These are phyloP conservation scores for Streblospio benedicti DNA, from an alignment of 1,140 invertebrate genomes.

Conservation along the genomic window DNA sequence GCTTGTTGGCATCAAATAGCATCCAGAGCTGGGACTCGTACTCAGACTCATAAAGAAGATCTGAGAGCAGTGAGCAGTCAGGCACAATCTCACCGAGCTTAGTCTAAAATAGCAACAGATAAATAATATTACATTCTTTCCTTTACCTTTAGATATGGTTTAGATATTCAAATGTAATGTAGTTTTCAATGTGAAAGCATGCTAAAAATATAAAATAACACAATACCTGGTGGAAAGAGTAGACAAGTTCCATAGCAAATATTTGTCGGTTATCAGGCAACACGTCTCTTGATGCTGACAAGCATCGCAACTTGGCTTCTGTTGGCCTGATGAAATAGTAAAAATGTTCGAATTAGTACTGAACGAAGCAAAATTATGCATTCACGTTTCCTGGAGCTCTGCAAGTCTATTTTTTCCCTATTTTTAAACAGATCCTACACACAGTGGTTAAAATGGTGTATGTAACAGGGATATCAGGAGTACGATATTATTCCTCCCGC, in stretches of 20 bases:
- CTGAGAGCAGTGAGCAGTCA: conserved; percentile 68
- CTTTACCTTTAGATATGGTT: too few species aligned
- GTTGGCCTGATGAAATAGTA: conserved; percentile 54
- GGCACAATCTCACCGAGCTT: conserved; percentile 76
- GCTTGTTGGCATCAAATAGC: conserved; percentile 87
- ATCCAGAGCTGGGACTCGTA: conserved; percentile 95
- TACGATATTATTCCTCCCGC: too few species aligned
- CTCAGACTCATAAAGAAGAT: conserved; percentile 85
- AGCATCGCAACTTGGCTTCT: conserved; percentile 66
- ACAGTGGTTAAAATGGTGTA: too few species aligned
- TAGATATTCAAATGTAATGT: too few species aligned
- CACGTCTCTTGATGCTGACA: conserved; percentile 62
- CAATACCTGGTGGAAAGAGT: conserved; percentile 78
- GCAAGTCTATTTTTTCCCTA: background rate
- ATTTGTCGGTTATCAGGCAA: conserved; percentile 78
- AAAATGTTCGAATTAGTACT: background rate
- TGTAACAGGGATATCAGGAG: too few species aligned
- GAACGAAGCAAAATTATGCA: background rate
- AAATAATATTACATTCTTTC: too few species aligned
- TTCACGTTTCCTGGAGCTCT: background rate
- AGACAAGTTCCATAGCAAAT: conserved; percentile 78
- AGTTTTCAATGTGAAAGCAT: too few species aligned
- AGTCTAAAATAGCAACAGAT: conserved; percentile 32
- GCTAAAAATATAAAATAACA: too few species aligned
- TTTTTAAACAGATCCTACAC: conserved; percentile 9